phyloP scores from a whole-genome alignment of 2,888 invertebrate genomes.

The Nymphalis urticae region DNA sequence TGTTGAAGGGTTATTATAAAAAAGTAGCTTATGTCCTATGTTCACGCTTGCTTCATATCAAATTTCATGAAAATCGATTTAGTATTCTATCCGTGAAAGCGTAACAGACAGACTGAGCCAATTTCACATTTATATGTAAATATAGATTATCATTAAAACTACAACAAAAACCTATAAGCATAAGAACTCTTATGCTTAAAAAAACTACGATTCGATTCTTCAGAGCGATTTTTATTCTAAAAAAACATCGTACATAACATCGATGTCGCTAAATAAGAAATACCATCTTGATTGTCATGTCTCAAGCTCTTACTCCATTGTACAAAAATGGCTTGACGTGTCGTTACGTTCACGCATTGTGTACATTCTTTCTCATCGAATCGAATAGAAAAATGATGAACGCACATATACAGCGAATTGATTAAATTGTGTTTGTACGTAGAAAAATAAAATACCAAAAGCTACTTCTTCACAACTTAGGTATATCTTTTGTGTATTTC shows the following conservation, averaged over 20 bases:
- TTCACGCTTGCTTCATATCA: too few species aligned
- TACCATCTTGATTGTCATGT: constrained; percentile 54
- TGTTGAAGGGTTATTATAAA: too few species aligned
- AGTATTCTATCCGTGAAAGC: too few species aligned
- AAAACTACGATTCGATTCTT: not conserved
- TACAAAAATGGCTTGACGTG: constrained; percentile 46
- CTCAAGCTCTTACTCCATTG: constrained; percentile 53
- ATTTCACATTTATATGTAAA: too few species aligned
- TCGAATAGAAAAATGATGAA: constrained; percentile 8
- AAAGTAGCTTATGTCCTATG: too few species aligned
- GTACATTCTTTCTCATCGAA: constrained; percentile 52
- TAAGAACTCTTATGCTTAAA: not conserved
- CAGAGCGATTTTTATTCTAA: not conserved
- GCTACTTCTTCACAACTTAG: too few species aligned
- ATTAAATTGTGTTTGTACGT: constrained; percentile 6
- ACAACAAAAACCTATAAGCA: too few species aligned
- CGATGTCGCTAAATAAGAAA: constrained; percentile 65
- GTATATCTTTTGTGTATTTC: too few species aligned
- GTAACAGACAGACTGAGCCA: too few species aligned
- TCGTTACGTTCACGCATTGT: constrained; percentile 52
- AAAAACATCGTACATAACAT: constrained; percentile 38
- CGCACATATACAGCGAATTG: not conserved
- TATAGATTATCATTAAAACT: too few species aligned
- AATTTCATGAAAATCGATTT: too few species aligned
- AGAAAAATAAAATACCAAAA: not conserved